Base-by-base conservation (phyloP, 2,888 invertebrate genomes). In the Lypha dubia region DNA sequence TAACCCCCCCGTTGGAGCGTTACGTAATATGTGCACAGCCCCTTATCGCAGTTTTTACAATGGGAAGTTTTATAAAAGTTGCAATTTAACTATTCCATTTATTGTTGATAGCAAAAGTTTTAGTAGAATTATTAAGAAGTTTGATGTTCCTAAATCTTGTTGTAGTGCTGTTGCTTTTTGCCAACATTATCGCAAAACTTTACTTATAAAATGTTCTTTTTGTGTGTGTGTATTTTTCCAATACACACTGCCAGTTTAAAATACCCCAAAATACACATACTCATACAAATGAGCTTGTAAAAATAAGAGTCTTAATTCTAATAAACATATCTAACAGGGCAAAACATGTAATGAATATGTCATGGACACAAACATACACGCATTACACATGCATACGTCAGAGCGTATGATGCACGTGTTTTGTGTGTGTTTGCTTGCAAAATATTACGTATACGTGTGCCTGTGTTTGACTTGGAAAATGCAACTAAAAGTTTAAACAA, bases 341-440 rank as follows among this genome's bases (percentile, higher is more conserved):
- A 76, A n/a, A 82, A 63, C 65, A 76, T 41, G 68, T 71, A 76
- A 58, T 63, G 63, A 63, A 77, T 65, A 63, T 77, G 71, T 77
- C 71, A 71, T n/a, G 73, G 65, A 80, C 62, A 67, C 32, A 35
- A 35, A 35, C 1, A 32, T 13, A 24, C n/a, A 56, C 15, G 56
- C 44, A 56, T 68, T 22, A 46, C 38, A 11, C 28, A 49, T 15
- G 8, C 58, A 49, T n/a, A n/a, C n/a, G n/a, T n/a, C n/a, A n/a
- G n/a, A n/a, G n/a, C n/a, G n/a, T n/a, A n/a, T 13, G 0, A 1
- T 51, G 51, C 28, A 17, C 35, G 1, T 22, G 32, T 9, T 32
- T 53, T 5, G 41, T n/a, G 17, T n/a, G 15, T 63, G 28, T 28
- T 46, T 53, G n/a, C n/a, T 56, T 46, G 6, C 13, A 63, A 79